phyloP scores from a whole-genome alignment of 2,113 vertebrate species.

The Cranoglanis bouderius region DNA sequence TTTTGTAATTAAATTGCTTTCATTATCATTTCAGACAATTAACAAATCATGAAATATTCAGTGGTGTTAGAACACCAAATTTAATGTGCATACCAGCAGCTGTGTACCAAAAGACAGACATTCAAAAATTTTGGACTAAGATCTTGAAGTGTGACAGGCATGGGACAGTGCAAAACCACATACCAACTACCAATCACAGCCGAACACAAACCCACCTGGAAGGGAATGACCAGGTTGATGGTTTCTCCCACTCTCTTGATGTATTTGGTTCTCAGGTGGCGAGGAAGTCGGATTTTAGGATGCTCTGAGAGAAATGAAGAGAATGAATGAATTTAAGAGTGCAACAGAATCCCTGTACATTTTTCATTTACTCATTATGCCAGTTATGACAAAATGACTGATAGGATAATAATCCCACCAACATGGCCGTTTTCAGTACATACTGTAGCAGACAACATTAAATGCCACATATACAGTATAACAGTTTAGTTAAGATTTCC shows the following conservation, averaged over 20 bases:
- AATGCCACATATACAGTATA: not conserved
- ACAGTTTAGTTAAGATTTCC: not conserved
- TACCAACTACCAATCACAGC: not conserved
- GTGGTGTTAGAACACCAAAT: not conserved
- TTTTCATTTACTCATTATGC: not conserved
- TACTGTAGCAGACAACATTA: not conserved
- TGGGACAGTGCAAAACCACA: not conserved
- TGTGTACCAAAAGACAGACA: not conserved
- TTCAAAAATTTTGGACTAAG: not conserved
- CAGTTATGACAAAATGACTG: not conserved
- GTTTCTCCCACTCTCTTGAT: constrained; percentile 83
- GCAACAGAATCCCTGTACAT: not conserved
- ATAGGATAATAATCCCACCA: not conserved
- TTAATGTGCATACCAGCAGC: not conserved
- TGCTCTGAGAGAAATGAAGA: constrained; percentile 71
- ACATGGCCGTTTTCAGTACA: not conserved
- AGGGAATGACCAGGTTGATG: constrained; percentile 86
- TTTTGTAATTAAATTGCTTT: not conserved
- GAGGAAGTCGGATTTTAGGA: constrained; percentile 89
- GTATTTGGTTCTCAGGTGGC: constrained; percentile 83
- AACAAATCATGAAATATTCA: not conserved
- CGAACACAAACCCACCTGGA: constrained; percentile 75
- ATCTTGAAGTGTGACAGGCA: not conserved
- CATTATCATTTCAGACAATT: not conserved
- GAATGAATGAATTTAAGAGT: not conserved